Percentiles rank a stretch among this genome's conserved stretches.
Evolutionary conservation across 1,140 invertebrate species (phyloP).

Genomic region (Lasioglossum baleicum): DNA sequence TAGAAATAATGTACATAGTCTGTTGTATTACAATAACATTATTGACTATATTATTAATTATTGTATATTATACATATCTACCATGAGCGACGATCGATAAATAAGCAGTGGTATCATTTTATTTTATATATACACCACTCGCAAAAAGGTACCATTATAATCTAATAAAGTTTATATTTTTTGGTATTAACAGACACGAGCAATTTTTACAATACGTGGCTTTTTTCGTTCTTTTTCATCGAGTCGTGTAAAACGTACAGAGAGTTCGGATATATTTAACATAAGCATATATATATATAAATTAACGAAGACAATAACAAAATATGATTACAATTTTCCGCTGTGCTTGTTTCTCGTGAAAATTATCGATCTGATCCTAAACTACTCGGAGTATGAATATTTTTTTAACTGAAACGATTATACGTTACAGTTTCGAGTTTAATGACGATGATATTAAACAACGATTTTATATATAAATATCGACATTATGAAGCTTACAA

Average conservation of each 20-base stretch:
- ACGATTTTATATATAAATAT: not conserved
- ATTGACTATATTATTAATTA: slow-evolving; percentile 54
- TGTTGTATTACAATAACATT: slow-evolving; percentile 67
- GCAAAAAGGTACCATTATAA: slow-evolving; percentile 64
- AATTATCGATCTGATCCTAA: not conserved
- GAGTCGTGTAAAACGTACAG: not conserved
- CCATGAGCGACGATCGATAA: slow-evolving; percentile 59
- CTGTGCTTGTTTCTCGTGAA: not conserved
- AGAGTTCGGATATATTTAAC: not conserved
- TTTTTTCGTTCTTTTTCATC: slow-evolving; percentile 11
- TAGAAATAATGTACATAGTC: slow-evolving; percentile 71
- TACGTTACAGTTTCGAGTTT: not conserved
- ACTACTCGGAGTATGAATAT: not conserved
- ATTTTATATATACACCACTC: slow-evolving; percentile 70
- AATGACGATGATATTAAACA: not conserved
- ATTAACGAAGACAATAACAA: not conserved
- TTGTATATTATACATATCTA: slow-evolving; percentile 61
- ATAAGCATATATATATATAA: not conserved
- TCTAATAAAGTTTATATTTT: slow-evolving; percentile 79
- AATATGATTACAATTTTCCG: not conserved
- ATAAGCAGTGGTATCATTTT: slow-evolving; percentile 69
- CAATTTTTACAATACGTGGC: slow-evolving; percentile 46
- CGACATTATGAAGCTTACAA: slow-evolving; percentile 4
- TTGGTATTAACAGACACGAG: slow-evolving; percentile 68
- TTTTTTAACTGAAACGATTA: not conserved